Evolutionary conservation across 2,797 vertebrate species (phyloP).

Genomic region (Lepus townsendii): DNA sequence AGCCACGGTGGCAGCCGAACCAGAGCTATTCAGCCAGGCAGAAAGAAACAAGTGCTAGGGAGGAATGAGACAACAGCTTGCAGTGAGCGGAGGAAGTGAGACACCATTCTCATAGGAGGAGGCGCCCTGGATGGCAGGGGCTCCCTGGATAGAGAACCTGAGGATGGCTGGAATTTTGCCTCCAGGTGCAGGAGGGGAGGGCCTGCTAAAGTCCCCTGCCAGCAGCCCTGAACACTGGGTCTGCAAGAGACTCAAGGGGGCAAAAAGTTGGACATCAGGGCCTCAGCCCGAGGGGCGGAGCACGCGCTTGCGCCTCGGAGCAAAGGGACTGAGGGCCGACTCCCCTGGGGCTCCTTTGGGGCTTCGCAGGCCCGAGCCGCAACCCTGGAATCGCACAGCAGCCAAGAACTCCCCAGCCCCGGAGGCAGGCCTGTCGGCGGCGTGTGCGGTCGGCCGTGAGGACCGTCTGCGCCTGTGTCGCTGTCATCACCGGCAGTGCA

Average conservation of each 20-base stretch:
- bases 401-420: neutral
- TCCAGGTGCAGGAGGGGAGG: neutral
- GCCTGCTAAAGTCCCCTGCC: neutral
- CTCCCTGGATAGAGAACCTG: neutral
- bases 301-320: neutral
- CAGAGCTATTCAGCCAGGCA: neutral
- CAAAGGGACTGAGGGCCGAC: neutral
- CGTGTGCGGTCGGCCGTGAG: neutral
- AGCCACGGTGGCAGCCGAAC: neutral
- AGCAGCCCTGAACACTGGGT: accelerated
- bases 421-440: neutral
- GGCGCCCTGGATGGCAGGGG: neutral
- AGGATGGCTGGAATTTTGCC: neutral
- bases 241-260: neutral
- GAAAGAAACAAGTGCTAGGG: neutral
- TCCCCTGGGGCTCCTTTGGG: neutral
- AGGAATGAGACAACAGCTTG: neutral
- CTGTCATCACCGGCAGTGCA: slow-evolving; percentile 66
- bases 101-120: neutral
- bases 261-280: neutral
- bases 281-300: neutral
- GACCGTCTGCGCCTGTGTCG: slow-evolving; percentile 42
- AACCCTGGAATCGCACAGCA: neutral
- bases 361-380: neutral
- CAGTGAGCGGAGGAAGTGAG: neutral